Percentiles rank a stretch among this genome's conserved stretches.
phyloP scores from a whole-genome alignment of 2,888 invertebrate genomes.

The Volucella inanis region DNA sequence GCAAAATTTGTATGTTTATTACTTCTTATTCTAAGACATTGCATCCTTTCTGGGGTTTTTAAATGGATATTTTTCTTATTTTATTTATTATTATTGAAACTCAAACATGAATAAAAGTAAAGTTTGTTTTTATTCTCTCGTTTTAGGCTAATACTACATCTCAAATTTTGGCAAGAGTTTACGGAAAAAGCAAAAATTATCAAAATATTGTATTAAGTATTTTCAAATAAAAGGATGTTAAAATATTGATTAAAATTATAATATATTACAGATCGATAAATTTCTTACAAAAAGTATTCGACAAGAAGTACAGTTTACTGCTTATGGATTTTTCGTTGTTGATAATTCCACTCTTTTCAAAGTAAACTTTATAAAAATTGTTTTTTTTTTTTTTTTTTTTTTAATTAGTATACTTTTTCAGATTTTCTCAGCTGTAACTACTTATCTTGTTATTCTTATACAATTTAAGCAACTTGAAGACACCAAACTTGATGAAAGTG shows the following conservation, averaged over 20 bases:
- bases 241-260: not conserved
- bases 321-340: constrained; percentile 82
- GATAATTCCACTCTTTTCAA: constrained; percentile 82
- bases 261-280: constrained; percentile 80
- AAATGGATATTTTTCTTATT: too few species aligned
- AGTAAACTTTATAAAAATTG: constrained; percentile 74
- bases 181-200: constrained; percentile 80
- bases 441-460: constrained; percentile 82
- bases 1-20: too few species aligned
- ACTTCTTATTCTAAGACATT: too few species aligned
- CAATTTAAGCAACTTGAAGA: constrained; percentile 83
- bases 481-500: constrained; percentile 78
- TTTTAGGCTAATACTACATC: constrained; percentile 81
- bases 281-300: constrained; percentile 82
- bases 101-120: not conserved
- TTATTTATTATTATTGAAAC: too few species aligned
- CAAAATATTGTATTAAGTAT: constrained; percentile 80
- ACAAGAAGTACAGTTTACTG: constrained; percentile 82
- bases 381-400: not conserved
- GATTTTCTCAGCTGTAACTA: constrained; percentile 82
- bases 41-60: too few species aligned
- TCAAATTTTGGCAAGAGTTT: constrained; percentile 80
- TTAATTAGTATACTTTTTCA: constrained; percentile 56
- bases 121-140: constrained; percentile 27
- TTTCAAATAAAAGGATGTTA: not conserved